phyloP scores from a whole-genome alignment of 2,113 vertebrate genomes.

The Chiloscyllium plagiosum region DNA sequence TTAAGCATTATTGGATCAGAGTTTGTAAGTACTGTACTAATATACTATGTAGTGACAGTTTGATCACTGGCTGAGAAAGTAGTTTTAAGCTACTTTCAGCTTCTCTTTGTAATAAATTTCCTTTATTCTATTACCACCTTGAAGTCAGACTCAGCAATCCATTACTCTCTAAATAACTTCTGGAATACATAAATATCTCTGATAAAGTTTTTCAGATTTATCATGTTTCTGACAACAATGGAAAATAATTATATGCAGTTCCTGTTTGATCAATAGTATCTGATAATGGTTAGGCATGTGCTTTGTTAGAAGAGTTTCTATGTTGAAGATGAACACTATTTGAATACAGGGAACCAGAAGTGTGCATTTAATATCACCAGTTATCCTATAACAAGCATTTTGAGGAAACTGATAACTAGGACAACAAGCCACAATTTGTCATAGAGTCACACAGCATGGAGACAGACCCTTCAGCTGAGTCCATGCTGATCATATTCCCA shows the following conservation, averaged over 20 bases:
- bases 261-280: background rate
- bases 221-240: background rate
- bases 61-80: background rate
- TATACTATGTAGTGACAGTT: background rate
- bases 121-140: background rate
- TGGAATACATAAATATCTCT: background rate
- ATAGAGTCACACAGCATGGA: no score
- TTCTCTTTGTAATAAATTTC: background rate
- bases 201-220: background rate
- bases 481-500: no score
- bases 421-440: background rate
- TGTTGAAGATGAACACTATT: background rate
- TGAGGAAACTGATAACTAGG: background rate
- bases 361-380: background rate
- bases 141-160: background rate
- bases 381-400: background rate
- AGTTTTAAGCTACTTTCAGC: background rate
- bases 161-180: background rate
- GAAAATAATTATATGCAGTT: background rate
- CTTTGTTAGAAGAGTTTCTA: background rate
- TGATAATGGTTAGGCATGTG: background rate
- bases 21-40: background rate
- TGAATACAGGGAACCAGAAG: background rate
- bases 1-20: background rate
- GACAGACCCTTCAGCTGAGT: no score